These are phyloP conservation scores for Tetragonisca angustula DNA, from an alignment of 2,888 invertebrate genomes.

Conservation along the genomic window DNA sequence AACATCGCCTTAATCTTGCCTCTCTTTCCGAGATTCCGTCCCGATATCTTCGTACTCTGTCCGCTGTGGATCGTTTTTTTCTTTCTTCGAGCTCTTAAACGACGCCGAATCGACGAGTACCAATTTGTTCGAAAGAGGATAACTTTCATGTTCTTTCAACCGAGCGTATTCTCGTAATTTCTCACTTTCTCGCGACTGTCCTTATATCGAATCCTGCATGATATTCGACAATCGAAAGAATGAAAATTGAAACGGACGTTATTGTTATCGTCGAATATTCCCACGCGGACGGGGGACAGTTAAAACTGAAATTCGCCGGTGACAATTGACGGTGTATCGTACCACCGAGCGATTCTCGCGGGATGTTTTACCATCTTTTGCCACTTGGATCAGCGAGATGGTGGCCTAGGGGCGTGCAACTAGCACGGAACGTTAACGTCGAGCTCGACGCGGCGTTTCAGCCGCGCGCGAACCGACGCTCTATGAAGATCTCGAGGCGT, in stretches of 20 bases:
- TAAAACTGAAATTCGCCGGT: background rate
- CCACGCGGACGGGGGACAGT: no score
- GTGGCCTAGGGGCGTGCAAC: background rate
- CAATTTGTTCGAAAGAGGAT: background rate
- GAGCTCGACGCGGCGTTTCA: slow-evolving; percentile 38
- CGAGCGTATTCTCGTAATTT: background rate
- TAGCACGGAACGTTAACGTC: slow-evolving; percentile 11
- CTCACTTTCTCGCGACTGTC: background rate
- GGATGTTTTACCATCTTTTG: background rate
- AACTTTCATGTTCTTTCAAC: background rate
- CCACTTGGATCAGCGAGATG: background rate
- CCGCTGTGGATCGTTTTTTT: no score
- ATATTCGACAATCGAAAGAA: background rate
- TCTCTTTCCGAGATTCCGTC: background rate
- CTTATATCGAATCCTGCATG: no score
- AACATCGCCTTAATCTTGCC: slow-evolving; percentile 43
- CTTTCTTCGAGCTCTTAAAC: background rate
- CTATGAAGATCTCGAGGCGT: slow-evolving; percentile 75
- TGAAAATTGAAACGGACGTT: no score
- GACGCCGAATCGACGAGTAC: background rate
- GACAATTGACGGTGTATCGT: background rate
- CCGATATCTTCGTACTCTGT: background rate
- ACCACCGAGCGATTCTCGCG: background rate
- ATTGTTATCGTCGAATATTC: no score
- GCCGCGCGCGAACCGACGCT: slow-evolving; percentile 52